Base-by-base conservation (phyloP, 2,888 invertebrate genomes). In the Willowsia nigromaculata region DNA sequence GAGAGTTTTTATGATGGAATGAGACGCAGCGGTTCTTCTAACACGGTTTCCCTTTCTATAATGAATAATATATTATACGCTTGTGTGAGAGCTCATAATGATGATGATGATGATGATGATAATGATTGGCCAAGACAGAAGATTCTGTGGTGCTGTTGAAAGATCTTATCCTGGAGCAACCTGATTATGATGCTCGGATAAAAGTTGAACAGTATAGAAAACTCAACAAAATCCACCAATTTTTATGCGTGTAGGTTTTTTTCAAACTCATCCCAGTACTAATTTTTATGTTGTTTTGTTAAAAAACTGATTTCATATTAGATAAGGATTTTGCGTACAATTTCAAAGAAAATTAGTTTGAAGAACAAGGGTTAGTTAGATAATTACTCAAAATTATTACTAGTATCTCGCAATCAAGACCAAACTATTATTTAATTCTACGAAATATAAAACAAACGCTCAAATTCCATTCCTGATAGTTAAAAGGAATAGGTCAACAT, bases 111-210 rank as follows among this genome's bases (percentile, higher is more conserved):
- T 30, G 25, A n/a, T 62, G 22, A 40, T 81, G 15, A 43, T 43
- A 25, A 81, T 25, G 43, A 62, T 37, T 43, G 43, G 30, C 18
- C 18, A 50, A 40, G 27, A n/a, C n/a, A 30, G 22, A 30, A 68
- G 53, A 33, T 78, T n/a, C 13, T 33, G 27, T n/a, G 22, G 18
- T 68, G 50, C 13, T 83, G 65, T 33, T 83, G 68, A 83, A 68
- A 68, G 83, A 83, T 82, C 47, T 82, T 82, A 83, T 68, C 68
- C 65, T 83, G 37, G 68, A 68, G 83, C 47, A 83, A 82, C 50
- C 53, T n/a, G 74, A 74, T 78, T 22, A 18, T 78, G 76, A n/a
- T 76, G 18, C 18, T 47, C 22, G 50, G 65, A 65, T 65, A 33
- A 33, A 33, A 1, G 0, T 1, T n/a, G 1, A 5, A 65, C 7